phyloP scores from a whole-genome alignment of 2,113 vertebrate genomes.

The Neodontobutis hainanensis region DNA sequence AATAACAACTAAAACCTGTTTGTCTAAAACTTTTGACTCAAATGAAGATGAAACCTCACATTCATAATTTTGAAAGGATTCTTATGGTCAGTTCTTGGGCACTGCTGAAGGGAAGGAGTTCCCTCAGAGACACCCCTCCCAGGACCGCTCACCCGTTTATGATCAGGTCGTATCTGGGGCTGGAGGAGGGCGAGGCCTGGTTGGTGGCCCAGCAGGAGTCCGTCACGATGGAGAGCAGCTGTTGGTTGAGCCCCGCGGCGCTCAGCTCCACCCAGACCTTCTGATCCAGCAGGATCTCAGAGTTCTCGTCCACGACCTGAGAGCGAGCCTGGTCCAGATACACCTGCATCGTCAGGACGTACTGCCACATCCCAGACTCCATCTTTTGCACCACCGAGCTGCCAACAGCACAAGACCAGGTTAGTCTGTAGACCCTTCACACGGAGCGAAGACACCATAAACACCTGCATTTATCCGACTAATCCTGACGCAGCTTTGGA shows the following conservation, averaged over 20 bases:
- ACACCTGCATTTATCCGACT: too few species aligned
- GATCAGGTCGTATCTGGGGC: neutral
- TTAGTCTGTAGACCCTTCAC: too few species aligned
- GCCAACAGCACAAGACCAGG: too few species aligned
- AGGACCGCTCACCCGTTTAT: neutral
- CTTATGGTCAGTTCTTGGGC: neutral
- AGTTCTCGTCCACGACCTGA: neutral
- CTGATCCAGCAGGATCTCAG: neutral
- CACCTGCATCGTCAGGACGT: neutral
- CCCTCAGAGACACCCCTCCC: neutral
- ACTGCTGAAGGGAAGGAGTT: neutral
- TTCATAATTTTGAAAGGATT: too few species aligned
- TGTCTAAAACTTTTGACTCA: too few species aligned
- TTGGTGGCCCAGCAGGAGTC: slow-evolving; percentile 7
- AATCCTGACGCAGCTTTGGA: too few species aligned
- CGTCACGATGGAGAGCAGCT: neutral
- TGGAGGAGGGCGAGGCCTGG: neutral
- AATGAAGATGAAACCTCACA: too few species aligned
- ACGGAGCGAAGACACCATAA: too few species aligned
- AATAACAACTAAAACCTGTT: too few species aligned
- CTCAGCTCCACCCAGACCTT: neutral
- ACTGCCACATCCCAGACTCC: neutral
- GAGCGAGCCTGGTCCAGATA: neutral
- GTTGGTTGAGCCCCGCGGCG: neutral
- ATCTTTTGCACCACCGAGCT: neutral